Percentiles rank a stretch among this genome's conserved stretches.
These are phyloP conservation scores for Notoglanidium macrostoma DNA, from an alignment of 2,797 vertebrate species.

Conservation along the genomic window DNA sequence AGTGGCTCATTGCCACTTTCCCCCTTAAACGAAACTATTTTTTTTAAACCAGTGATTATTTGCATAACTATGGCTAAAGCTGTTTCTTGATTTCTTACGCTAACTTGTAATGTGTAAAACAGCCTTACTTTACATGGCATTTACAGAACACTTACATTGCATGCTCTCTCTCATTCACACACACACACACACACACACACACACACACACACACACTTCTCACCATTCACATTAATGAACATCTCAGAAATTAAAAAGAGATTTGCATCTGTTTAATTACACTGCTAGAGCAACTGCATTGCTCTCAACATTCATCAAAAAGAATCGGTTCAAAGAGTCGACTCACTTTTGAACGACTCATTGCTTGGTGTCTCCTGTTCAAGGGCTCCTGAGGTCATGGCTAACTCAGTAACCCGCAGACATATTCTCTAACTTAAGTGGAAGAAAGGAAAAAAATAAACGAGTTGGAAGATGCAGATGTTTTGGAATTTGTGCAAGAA, in stretches of 20 bases:
- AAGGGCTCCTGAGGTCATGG: constrained; percentile 25
- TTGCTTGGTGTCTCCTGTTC: background rate
- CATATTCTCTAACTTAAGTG: background rate
- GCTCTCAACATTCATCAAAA: background rate
- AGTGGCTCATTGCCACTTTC: background rate
- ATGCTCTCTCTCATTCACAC: background rate
- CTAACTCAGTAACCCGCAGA: background rate
- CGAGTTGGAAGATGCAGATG: background rate
- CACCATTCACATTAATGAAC: background rate
- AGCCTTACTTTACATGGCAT: background rate
- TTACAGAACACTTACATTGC: background rate
- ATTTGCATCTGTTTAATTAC: background rate
- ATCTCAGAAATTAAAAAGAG: background rate
- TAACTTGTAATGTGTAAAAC: background rate
- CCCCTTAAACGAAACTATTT: background rate
- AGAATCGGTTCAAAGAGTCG: background rate
- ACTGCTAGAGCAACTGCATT: background rate
- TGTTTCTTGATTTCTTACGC: background rate
- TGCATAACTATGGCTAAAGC: background rate
- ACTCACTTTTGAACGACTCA: constrained; percentile 4
- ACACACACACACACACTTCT: background rate
- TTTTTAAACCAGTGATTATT: background rate
- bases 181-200: background rate
- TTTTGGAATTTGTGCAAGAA: background rate
- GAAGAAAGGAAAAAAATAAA: background rate